Evolutionary conservation across 1,140 invertebrate species (phyloP).

Genomic region (Plodia interpunctella): DNA sequence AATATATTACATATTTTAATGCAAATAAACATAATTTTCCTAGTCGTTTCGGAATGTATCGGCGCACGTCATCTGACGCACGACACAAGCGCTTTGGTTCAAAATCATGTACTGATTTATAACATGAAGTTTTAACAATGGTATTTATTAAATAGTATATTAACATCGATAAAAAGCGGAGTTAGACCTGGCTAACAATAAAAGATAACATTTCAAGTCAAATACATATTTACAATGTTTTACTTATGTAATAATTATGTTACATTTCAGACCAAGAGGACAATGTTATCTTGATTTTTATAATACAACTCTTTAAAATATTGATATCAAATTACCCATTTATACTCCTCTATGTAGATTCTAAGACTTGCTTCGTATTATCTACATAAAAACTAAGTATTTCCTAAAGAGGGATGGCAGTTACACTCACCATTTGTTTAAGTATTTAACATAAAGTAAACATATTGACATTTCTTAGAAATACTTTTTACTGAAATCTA

Average conservation of each 20-base stretch:
- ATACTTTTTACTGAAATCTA: too few relatives aligned
- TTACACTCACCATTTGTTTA: too few relatives aligned
- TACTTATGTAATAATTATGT: slow-evolving; percentile 1
- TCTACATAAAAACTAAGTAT: too few relatives aligned
- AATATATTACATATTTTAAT: slow-evolving; percentile 4
- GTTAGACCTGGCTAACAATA: not conserved
- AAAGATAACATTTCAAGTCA: not conserved
- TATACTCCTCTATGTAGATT: not conserved
- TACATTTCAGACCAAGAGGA: not conserved
- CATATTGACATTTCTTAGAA: too few relatives aligned
- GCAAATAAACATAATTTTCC: slow-evolving; percentile 13
- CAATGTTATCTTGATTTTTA: not conserved
- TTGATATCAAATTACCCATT: not conserved
- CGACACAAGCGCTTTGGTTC: too few relatives aligned
- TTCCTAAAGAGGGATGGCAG: too few relatives aligned
- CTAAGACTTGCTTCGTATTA: too few relatives aligned
- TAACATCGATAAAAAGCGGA: too few relatives aligned
- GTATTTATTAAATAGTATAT: too few relatives aligned
- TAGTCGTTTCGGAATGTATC: slow-evolving; percentile 13
- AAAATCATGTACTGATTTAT: too few relatives aligned
- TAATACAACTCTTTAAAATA: not conserved
- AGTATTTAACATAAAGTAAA: too few relatives aligned
- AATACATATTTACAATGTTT: not conserved
- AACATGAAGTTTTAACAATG: too few relatives aligned
- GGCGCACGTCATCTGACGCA: not conserved